A percentile compares a stretch with the other conserved stretches of the same genome.
Evolutionary conservation across 2,113 vertebrate genomes (phyloP).

Genomic region (Hippolais icterina): DNA sequence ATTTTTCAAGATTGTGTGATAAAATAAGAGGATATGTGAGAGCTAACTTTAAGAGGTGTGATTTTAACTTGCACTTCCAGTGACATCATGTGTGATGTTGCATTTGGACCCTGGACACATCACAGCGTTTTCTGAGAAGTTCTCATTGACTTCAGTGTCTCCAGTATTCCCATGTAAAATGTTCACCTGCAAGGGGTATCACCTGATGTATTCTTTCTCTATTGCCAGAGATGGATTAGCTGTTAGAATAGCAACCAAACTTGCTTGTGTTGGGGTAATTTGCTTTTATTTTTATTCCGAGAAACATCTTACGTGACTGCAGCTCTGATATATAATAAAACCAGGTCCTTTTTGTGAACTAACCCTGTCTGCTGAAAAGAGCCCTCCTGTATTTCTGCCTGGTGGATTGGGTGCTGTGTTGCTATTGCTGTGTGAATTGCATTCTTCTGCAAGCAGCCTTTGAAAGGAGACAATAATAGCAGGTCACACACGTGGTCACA

Average conservation of each 20-base stretch:
- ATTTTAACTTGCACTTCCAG: background rate
- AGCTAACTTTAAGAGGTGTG: background rate
- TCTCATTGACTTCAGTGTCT: background rate
- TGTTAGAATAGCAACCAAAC: background rate
- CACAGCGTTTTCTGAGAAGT: background rate
- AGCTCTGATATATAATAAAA: background rate
- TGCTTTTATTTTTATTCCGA: background rate
- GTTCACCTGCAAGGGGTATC: background rate
- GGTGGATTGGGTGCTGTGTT: background rate
- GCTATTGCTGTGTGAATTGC: background rate
- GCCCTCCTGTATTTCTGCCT: background rate
- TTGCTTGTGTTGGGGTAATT: background rate
- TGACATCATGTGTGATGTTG: background rate
- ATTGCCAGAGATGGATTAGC: background rate
- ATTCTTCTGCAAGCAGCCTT: background rate
- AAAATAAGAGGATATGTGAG: background rate
- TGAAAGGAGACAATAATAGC: background rate
- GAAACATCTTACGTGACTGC: background rate
- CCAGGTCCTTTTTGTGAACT: background rate
- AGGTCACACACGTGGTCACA: background rate
- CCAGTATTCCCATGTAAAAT: background rate
- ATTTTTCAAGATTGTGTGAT: background rate
- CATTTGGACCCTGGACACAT: background rate
- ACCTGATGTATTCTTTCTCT: background rate
- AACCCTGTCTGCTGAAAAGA: background rate